Evolutionary conservation across 2,113 vertebrate genomes (phyloP).

Genomic region (Eretmodus cyanostictus): DNA sequence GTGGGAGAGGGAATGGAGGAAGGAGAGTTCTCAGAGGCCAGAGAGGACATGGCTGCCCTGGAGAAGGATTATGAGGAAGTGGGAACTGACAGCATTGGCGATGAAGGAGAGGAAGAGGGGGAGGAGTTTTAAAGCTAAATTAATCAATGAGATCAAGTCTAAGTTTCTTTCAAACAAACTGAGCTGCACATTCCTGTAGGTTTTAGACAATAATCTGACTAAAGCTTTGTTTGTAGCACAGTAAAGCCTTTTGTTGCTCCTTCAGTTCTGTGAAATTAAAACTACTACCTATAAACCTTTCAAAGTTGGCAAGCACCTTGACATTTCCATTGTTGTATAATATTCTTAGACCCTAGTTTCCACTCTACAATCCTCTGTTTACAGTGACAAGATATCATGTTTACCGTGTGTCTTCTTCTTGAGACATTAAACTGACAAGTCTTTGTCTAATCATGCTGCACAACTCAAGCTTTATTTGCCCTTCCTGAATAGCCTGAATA

Average conservation of each 20-base stretch:
- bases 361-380: not conserved
- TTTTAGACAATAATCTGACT: not conserved
- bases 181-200: not conserved
- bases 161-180: not conserved
- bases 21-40: not conserved
- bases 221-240: not conserved
- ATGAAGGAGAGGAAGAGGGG: not conserved
- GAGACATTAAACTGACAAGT: not conserved
- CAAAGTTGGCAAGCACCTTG: not conserved
- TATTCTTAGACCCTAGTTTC: not conserved
- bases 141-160: not conserved
- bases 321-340: not conserved
- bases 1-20: not conserved
- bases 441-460: not conserved
- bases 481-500: not conserved
- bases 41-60: not conserved
- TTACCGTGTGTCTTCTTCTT: not conserved
- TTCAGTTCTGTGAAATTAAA: not conserved
- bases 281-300: not conserved
- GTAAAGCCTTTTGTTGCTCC: not conserved
- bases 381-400: not conserved
- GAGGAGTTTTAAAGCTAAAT: not conserved
- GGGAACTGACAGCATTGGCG: not conserved
- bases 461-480: not conserved
- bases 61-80: not conserved